phyloP scores from a whole-genome alignment of 2,113 vertebrate species.

The Solea solea region DNA sequence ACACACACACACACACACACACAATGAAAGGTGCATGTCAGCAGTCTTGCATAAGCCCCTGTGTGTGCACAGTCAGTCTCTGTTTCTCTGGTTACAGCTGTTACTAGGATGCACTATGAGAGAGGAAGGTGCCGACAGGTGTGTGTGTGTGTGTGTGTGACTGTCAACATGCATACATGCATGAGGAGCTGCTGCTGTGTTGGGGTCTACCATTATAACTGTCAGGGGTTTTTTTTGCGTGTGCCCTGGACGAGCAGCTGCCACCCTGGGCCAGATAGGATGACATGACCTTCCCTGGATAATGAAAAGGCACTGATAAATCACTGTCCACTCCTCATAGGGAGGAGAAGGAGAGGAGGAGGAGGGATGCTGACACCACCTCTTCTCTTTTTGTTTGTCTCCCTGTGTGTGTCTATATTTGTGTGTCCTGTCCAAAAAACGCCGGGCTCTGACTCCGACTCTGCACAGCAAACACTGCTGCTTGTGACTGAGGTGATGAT shows the following conservation, averaged over 20 bases:
- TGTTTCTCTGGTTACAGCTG: conserved; percentile 62
- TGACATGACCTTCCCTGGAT: conserved; percentile 69
- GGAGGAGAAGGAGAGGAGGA: conserved; percentile 30
- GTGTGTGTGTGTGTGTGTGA: conserved; percentile 28
- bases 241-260: conserved; percentile 65
- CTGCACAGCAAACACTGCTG: conserved; percentile 32
- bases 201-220: conserved; percentile 20
- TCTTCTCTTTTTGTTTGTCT: conserved; percentile 17
- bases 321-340: conserved; percentile 67
- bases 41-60: conserved; percentile 32
- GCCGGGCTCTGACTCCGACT: conserved; percentile 22
- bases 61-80: conserved; percentile 2
- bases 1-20: background rate
- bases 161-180: conserved; percentile 35
- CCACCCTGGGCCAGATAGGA: conserved; percentile 72
- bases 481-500: conserved; percentile 50
- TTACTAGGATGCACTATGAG: conserved; percentile 44
- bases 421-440: conserved; percentile 17
- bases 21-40: conserved; percentile 24
- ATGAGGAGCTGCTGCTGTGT: conserved; percentile 51
- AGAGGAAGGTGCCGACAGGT: conserved; percentile 58
- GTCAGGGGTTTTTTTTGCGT: conserved; percentile 13
- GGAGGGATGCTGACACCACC: conserved; percentile 47
- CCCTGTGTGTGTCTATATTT: conserved; percentile 21
- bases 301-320: conserved; percentile 79